phyloP scores from a whole-genome alignment of 2,888 invertebrate species.

The Octodonta nipae region DNA sequence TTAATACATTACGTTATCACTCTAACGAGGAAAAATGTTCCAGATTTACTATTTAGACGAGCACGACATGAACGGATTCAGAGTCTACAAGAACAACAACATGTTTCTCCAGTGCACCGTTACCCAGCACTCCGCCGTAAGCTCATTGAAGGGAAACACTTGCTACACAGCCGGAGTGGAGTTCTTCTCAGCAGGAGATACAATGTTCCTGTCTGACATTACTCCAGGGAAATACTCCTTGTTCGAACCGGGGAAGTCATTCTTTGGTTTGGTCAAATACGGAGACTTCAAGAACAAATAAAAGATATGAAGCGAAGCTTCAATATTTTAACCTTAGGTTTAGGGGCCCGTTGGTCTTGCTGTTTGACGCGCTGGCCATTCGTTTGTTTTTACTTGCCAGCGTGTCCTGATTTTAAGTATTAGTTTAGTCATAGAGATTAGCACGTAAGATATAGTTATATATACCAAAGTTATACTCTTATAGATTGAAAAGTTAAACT shows the following conservation, averaged over 20 bases:
- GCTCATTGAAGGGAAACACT: conserved; percentile 51
- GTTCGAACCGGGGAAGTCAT: conserved; percentile 64
- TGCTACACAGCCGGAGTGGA: conserved; percentile 60
- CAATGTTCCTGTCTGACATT: conserved; percentile 55
- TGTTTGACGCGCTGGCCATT: too few species aligned
- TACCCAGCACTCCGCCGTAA: conserved; percentile 43
- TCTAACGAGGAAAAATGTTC: too few species aligned
- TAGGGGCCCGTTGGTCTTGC: too few species aligned
- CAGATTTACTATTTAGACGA: conserved; percentile 69
- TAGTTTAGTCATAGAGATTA: too few species aligned
- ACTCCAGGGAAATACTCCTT: conserved; percentile 52
- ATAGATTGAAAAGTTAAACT: too few species aligned
- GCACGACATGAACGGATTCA: conserved; percentile 64
- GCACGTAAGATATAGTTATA: too few species aligned
- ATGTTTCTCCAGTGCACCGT: conserved; percentile 59
- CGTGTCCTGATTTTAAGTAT: too few species aligned
- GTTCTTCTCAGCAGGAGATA: conserved; percentile 50
- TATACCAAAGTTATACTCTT: too few species aligned
- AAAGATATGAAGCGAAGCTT: too few species aligned
- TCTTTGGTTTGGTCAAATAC: conserved; percentile 69
- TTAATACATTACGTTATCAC: too few species aligned
- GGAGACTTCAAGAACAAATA: conserved; percentile 36
- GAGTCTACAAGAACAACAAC: conserved; percentile 50
- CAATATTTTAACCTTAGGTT: too few species aligned
- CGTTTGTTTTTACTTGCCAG: too few species aligned